Base-by-base conservation (phyloP, 2,797 vertebrate species). In the Trachurus trachurus region DNA sequence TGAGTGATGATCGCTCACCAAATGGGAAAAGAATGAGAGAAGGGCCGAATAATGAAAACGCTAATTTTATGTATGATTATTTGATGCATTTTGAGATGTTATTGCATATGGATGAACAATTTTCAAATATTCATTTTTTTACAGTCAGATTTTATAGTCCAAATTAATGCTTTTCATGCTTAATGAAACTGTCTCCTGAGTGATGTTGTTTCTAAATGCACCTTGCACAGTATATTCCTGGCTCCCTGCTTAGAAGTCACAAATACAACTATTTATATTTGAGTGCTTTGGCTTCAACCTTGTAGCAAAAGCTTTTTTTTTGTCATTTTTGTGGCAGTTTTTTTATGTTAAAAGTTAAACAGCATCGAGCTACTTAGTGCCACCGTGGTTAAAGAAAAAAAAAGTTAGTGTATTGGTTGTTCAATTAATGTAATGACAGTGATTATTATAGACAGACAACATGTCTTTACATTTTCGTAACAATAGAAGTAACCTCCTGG, bases 271-370 rank as follows among this genome's bases (percentile, higher is more conserved):
- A 61, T 62, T 78, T 85, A 68, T 66, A 62, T 88, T 67, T 87
- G 82, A 87, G 86, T 84, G 80, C 80, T 82, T 75, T 70, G 47
- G 67, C 76, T 68, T 65, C 62, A 86, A 83, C 82, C 78, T 83
- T 79, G 76, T 73, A 80, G 83, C 77, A 89, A 84, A 85, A 80
- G 71, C 62, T 71, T 34, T 34, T 34, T 34, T 34, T 34, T 34
- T 26, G 50, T 15, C 34, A 15, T 81, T 84, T 84, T 68, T 50
- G 6, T 45, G 13, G 15, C 15, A 64, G 22, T 53, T 69, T 64
- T 37, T 26, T 34, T 53, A 26, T 60, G 29, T 67, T 52, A 54
- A 59, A 81, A 74, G 71, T 74, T n/a, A 86, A 76, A 54, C 7
- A 10, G 62, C 66, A 66, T 21, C 22, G 58, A 77, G 65, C 45